phyloP scores from a whole-genome alignment of 2,888 invertebrate genomes.

The Parnassius mnemosyne region DNA sequence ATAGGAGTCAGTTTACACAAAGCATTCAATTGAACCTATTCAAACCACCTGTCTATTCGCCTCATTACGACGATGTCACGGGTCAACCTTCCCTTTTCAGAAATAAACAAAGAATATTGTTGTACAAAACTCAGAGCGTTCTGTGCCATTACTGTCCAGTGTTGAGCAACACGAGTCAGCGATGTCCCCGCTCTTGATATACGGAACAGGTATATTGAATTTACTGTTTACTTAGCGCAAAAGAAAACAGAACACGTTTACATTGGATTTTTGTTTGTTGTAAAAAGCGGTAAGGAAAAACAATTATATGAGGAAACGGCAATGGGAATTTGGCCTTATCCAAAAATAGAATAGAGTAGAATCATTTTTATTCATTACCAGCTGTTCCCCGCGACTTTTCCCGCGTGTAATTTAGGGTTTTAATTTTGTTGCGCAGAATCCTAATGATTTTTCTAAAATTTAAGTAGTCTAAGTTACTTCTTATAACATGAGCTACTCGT shows the following conservation, averaged over 20 bases:
- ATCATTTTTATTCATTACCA: too few species aligned
- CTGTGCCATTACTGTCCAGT: constrained; percentile 10
- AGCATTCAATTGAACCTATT: constrained; percentile 19
- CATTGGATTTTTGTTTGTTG: constrained; percentile 1
- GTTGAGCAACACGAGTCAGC: background rate
- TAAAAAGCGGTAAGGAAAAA: too few species aligned
- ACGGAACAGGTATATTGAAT: background rate
- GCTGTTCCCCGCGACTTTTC: too few species aligned
- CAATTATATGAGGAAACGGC: too few species aligned
- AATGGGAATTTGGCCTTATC: too few species aligned
- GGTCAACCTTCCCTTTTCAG: constrained; percentile 22
- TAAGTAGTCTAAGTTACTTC: too few species aligned
- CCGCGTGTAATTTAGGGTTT: too few species aligned
- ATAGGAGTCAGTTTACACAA: constrained; percentile 21
- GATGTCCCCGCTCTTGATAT: background rate
- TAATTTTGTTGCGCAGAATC: too few species aligned
- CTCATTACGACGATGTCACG: constrained; percentile 19
- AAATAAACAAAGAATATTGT: constrained; percentile 18
- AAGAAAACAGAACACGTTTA: constrained; percentile 4
- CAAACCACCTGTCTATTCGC: constrained; percentile 17
- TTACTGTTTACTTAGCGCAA: constrained; percentile 7
- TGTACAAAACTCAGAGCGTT: background rate
- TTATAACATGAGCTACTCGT: too few species aligned
- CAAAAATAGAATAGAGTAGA: too few species aligned
- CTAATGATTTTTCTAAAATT: too few species aligned